phyloP scores from a whole-genome alignment of 2,797 vertebrate genomes.

The Sylvia borin region DNA sequence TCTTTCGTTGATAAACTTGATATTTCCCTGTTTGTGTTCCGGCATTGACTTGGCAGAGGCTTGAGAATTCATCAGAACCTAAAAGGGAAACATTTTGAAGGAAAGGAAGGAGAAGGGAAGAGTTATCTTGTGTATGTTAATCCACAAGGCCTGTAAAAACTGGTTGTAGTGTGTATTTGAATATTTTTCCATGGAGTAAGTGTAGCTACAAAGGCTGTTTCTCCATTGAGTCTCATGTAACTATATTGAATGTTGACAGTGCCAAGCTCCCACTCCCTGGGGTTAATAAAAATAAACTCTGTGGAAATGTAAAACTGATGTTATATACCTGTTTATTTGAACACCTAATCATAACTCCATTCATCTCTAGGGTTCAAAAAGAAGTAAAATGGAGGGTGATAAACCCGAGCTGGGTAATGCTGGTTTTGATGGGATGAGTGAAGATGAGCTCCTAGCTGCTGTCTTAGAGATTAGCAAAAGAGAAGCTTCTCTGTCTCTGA shows the following conservation, averaged over 20 bases:
- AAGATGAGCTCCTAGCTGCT: constrained; percentile 92
- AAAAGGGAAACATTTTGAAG: not conserved
- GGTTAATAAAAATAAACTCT: not conserved
- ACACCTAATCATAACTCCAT: constrained; percentile 15
- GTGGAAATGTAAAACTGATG: not conserved
- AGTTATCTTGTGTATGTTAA: not conserved
- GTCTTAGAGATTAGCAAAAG: constrained; percentile 92
- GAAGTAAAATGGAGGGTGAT: constrained; percentile 71
- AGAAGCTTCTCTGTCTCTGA: constrained; percentile 79
- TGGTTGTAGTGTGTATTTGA: constrained; percentile 27
- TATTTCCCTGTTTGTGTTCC: not conserved
- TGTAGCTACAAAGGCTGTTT: not conserved
- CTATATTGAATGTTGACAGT: not conserved
- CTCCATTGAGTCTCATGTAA: not conserved
- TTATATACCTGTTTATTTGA: not conserved
- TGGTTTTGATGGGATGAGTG: constrained; percentile 86
- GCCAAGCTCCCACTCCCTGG: not conserved
- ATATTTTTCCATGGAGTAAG: not conserved
- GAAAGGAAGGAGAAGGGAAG: not conserved
- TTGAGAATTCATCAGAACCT: not conserved
- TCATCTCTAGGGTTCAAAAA: constrained; percentile 75
- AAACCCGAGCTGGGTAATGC: constrained; percentile 70
- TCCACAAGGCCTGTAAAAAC: constrained; percentile 30
- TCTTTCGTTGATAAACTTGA: not conserved
- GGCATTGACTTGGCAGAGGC: not conserved